phyloP scores from a whole-genome alignment of 2,113 vertebrate genomes.

The Nerophis lumbriciformis region DNA sequence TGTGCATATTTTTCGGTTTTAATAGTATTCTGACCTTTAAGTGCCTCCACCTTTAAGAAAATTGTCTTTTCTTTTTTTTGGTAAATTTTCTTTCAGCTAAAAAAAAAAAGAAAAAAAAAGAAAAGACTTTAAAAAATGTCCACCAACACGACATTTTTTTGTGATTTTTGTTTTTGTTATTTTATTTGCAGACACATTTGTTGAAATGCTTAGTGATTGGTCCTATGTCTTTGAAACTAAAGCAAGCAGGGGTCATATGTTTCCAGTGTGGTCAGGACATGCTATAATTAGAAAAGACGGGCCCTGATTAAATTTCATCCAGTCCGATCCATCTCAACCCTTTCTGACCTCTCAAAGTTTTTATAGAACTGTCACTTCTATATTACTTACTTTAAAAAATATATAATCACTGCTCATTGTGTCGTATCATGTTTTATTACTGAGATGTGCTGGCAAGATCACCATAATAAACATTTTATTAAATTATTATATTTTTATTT shows the following conservation, averaged over 20 bases:
- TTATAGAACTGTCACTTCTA: slow-evolving; percentile 1
- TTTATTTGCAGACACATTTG: not conserved
- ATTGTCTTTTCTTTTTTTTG: too few relatives aligned
- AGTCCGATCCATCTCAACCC: slow-evolving; percentile 40
- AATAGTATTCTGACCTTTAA: too few relatives aligned
- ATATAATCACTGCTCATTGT: too few relatives aligned
- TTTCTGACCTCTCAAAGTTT: slow-evolving; percentile 14
- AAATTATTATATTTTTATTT: too few relatives aligned
- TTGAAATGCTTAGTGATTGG: slow-evolving; percentile 11
- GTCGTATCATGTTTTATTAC: not conserved
- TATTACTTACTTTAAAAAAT: not conserved
- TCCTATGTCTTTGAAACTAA: slow-evolving; percentile 43
- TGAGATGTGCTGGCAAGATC: not conserved
- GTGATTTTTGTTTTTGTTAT: too few relatives aligned
- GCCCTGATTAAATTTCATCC: slow-evolving; percentile 57
- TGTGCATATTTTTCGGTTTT: too few relatives aligned
- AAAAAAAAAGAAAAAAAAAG: too few relatives aligned
- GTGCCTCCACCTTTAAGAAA: too few relatives aligned
- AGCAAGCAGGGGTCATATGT: slow-evolving; percentile 27
- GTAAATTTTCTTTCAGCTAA: too few relatives aligned
- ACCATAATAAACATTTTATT: not conserved
- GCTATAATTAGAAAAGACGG: slow-evolving; percentile 58
- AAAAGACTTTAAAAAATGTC: too few relatives aligned
- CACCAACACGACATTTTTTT: too few relatives aligned
- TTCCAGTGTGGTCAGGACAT: slow-evolving; percentile 29